These are phyloP conservation scores for Falco berigora DNA, from an alignment of 2,797 vertebrate species.

Conservation along the genomic window DNA sequence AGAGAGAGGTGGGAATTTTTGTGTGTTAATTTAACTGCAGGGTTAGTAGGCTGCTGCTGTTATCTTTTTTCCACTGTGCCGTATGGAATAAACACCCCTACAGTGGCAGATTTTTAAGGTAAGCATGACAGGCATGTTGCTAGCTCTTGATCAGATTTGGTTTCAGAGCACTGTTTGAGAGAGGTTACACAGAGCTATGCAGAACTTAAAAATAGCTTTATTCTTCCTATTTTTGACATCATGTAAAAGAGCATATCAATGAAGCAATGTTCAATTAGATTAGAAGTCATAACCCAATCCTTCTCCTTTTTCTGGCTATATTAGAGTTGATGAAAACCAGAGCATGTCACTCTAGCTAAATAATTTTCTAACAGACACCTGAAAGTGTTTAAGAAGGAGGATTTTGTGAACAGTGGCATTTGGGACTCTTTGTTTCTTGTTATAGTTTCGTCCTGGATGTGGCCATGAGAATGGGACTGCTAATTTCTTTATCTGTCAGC, in stretches of 20 bases:
- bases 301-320: not conserved
- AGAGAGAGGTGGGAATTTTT: not conserved
- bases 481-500: not conserved
- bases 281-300: not conserved
- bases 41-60: not conserved
- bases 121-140: accelerated
- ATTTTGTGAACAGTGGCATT: not conserved
- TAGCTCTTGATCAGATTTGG: not conserved
- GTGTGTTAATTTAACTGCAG: not conserved
- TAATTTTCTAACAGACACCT: not conserved
- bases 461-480: not conserved
- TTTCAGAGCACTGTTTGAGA: not conserved
- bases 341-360: not conserved
- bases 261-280: not conserved
- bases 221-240: not conserved
- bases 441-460: not conserved
- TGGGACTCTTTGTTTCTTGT: not conserved
- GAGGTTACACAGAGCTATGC: not conserved
- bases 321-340: not conserved
- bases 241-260: not conserved
- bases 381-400: not conserved
- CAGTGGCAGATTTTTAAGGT: not conserved
- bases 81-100: not conserved
- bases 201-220: not conserved
- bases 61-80: not conserved